phyloP scores from a whole-genome alignment of 2,113 vertebrate genomes.

The Cololabis saira region DNA sequence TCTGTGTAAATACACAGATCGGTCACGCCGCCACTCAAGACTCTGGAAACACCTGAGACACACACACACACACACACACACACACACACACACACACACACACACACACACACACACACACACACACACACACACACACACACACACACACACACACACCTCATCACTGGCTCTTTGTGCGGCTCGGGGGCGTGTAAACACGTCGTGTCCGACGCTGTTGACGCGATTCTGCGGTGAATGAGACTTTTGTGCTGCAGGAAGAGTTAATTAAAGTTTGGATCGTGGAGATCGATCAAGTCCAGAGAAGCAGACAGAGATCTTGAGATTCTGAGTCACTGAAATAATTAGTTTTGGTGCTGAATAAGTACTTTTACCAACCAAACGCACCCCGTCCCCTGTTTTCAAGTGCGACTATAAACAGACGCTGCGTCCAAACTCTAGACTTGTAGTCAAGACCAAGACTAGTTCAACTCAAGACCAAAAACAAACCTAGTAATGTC shows the following conservation, averaged over 20 bases:
- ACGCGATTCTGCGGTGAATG: conserved; percentile 12
- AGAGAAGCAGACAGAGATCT: background rate
- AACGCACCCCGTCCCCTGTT: background rate
- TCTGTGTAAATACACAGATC: conserved; percentile 30
- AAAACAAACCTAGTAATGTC: too few species aligned
- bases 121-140: background rate
- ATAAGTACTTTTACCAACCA: background rate
- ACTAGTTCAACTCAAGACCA: too few species aligned
- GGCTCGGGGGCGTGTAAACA: background rate
- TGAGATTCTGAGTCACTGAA: background rate
- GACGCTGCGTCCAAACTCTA: too few species aligned
- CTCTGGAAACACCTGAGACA: conserved; percentile 6
- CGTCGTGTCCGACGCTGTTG: conserved; percentile 3
- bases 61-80: background rate
- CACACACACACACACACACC: background rate
- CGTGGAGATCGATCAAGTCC: background rate
- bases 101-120: background rate
- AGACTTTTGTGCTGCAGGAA: background rate
- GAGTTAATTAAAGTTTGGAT: conserved; percentile 2
- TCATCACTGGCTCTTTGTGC: conserved; percentile 47
- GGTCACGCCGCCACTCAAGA: conserved; percentile 3
- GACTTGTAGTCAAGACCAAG: too few species aligned
- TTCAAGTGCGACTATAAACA: background rate
- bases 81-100: background rate
- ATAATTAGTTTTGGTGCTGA: background rate